Base-by-base conservation (phyloP, 2,113 vertebrate genomes). In the Tenebrosternarchus preto region DNA sequence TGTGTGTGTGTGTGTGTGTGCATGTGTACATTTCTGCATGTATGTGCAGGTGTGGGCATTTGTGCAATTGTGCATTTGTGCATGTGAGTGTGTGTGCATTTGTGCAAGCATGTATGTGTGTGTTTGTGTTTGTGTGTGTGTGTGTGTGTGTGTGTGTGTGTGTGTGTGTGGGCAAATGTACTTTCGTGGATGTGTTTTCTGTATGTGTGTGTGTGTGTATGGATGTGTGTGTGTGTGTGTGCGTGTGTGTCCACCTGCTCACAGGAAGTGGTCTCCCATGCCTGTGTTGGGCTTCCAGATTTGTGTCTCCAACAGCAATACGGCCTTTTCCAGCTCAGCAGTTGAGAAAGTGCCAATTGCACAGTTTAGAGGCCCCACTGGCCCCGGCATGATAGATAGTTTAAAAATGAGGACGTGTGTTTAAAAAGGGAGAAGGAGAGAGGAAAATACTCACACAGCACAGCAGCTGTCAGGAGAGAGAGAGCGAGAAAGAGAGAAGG, bases 321-420 rank as follows among this genome's bases (percentile, higher is more conserved):
- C 85, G 83, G 88, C 87, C 89, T 92, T 94, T 93, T 93, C 92
- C 93, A 91, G 92, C 92, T 94, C 92, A 94, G 92, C 92, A 94
- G 89, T 92, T 90, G 92, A 94, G 92, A 94, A 94, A 94, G 92
- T 93, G 93, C 93, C 93, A 92, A 93, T 93, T 92, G 89, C 90
- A 94, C 93, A 94, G 92, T 94, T 94, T 94, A 93, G 92, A 90
- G 89, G 92, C 92, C 93, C 92, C 93, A 91, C 89, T 92, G 92
- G 91, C 86, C 90, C 92, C 85, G 89, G 89, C 90, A 93, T 94
- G 93, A 94, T 94, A 93, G 93, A 94, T 94, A 93, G 93, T 92
- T 92, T 91, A 91, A 91, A 93, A 93, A 94, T 89, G 90, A 94
- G 92, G 92, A 93, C 89, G 89, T 89, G 88, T 90, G 92, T 93